Evolutionary conservation across 2,113 vertebrate species (phyloP).

Genomic region (Terrapene triunguis): DNA sequence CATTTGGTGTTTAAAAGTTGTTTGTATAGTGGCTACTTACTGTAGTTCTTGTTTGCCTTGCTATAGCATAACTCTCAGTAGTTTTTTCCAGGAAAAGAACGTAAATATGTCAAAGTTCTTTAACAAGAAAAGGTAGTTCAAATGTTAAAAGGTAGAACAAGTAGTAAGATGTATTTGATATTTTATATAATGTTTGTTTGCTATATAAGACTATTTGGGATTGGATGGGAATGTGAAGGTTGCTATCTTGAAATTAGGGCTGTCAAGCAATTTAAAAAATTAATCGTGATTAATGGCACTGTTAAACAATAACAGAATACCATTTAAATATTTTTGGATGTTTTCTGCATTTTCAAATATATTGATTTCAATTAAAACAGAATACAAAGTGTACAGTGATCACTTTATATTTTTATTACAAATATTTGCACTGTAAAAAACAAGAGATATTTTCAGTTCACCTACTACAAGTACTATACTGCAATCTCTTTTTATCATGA

Average conservation of each 20-base stretch:
- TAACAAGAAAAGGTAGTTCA: background rate
- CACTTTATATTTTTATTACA: no score
- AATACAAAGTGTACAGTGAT: no score
- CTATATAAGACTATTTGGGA: accelerated
- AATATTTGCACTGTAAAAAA: no score
- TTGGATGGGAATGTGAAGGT: background rate
- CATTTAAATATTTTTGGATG: no score
- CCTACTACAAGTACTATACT: no score
- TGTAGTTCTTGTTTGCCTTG: background rate
- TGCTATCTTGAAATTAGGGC: background rate
- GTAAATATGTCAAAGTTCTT: background rate
- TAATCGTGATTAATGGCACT: no score
- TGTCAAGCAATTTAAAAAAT: no score
- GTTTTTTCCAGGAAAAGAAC: background rate
- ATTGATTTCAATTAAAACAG: no score
- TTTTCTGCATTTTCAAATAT: no score
- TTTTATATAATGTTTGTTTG: background rate
- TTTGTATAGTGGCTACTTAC: background rate
- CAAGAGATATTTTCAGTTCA: no score
- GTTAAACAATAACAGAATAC: no score
- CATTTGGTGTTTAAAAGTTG: background rate
- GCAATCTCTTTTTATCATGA: no score
- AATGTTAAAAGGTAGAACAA: background rate
- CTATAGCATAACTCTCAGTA: background rate
- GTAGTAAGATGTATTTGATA: background rate